phyloP scores from a whole-genome alignment of 2,888 invertebrate species.

The Chrysolina haemoptera region DNA sequence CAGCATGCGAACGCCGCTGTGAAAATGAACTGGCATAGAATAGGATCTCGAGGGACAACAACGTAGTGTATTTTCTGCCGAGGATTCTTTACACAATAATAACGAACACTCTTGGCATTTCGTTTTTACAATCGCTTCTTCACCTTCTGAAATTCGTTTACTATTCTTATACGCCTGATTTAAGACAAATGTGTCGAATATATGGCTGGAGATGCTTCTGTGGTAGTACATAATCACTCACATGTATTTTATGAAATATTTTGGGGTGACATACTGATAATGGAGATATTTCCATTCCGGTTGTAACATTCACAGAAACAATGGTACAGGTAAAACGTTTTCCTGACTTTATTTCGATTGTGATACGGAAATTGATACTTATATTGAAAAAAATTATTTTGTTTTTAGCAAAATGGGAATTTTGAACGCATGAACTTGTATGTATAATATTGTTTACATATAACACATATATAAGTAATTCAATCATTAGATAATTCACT shows the following conservation, averaged over 20 bases:
- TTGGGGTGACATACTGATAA: not conserved
- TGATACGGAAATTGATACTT: too few relatives aligned
- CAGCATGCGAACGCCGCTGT: conserved; percentile 53
- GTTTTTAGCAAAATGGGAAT: too few relatives aligned
- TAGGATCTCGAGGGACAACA: conserved; percentile 54
- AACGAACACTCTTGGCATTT: conserved; percentile 37
- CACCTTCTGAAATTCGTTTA: conserved; percentile 27
- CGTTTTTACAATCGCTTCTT: conserved; percentile 28
- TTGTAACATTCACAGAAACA: too few relatives aligned
- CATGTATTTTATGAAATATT: not conserved
- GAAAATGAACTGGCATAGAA: conserved; percentile 57
- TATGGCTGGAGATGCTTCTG: not conserved
- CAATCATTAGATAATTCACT: too few relatives aligned
- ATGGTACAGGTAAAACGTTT: too few relatives aligned
- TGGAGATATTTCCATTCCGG: not conserved
- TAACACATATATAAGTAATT: too few relatives aligned
- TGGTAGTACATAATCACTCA: not conserved
- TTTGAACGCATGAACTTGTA: too few relatives aligned
- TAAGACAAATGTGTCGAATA: not conserved
- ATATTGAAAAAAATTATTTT: too few relatives aligned
- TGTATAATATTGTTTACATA: too few relatives aligned
- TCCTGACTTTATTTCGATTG: too few relatives aligned
- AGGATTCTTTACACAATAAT: conserved; percentile 47
- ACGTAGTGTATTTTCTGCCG: conserved; percentile 52
- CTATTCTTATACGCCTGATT: conserved; percentile 6